Evolutionary conservation across 2,113 vertebrate genomes (phyloP).

Genomic region (Leuciscus idus): DNA sequence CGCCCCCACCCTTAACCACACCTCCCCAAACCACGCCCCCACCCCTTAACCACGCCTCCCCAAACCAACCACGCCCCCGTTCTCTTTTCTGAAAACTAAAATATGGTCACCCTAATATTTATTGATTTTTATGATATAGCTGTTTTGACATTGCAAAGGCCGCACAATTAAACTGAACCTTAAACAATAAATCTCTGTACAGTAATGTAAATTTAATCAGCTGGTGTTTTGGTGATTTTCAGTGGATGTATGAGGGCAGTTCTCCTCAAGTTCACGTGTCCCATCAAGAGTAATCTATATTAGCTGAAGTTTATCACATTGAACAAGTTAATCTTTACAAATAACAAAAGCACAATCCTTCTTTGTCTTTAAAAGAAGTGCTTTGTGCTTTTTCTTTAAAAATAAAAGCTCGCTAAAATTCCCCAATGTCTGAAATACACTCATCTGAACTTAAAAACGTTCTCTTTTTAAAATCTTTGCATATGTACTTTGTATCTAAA

Average conservation of each 20-base stretch:
- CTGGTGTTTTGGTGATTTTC: neutral
- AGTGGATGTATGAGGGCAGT: neutral
- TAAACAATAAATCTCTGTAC: neutral
- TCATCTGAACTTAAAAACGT: neutral
- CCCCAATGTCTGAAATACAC: neutral
- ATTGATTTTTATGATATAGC: constrained; percentile 1
- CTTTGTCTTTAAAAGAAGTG: neutral
- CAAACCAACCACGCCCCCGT: no score
- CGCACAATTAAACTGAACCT: neutral
- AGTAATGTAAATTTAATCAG: no score
- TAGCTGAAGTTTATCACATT: neutral
- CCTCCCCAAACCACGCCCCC: no score
- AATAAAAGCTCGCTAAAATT: neutral
- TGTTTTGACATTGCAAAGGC: neutral
- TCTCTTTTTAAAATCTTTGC: neutral
- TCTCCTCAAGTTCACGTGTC: neutral
- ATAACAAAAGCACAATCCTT: neutral
- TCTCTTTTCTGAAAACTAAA: no score
- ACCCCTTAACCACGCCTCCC: no score
- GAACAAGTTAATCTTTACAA: neutral
- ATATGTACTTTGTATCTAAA: neutral
- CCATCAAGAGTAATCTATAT: neutral
- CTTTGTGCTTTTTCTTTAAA: neutral
- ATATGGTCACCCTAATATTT: neutral
- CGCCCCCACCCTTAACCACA: no score